Conservation (phyloP, 2,797 vertebrate species). For the Pangasius djambal region DNA sequence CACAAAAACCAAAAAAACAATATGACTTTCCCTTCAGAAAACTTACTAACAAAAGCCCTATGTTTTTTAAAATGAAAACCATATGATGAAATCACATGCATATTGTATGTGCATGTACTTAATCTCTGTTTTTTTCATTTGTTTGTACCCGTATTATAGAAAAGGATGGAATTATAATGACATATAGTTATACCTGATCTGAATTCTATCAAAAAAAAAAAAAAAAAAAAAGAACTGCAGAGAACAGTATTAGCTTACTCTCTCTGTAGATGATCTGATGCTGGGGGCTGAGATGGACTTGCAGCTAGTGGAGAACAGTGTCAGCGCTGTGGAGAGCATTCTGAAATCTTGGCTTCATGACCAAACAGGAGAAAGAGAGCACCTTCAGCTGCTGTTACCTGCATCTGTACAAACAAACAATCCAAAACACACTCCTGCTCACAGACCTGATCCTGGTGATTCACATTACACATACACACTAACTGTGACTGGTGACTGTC, state of each 20-base stretch:
- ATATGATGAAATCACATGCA: neutral
- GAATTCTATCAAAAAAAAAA: neutral
- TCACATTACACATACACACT: neutral
- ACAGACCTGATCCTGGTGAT: conserved; percentile 36
- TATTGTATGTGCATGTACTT: neutral
- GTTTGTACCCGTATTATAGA: neutral
- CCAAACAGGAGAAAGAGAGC: conserved; percentile 82
- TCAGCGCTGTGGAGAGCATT: conserved; percentile 82
- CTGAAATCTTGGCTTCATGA: conserved; percentile 93
- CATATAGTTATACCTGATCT: neutral
- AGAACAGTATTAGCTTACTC: neutral
- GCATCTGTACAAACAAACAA: conserved; percentile 39
- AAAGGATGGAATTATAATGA: neutral
- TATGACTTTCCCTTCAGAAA: neutral
- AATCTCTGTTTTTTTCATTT: neutral
- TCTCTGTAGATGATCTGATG: conserved; percentile 72
- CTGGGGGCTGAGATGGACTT: conserved; percentile 84
- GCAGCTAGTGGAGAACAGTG: conserved; percentile 80
- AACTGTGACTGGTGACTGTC: neutral
- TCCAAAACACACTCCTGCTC: conserved; percentile 46
- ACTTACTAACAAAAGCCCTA: neutral
- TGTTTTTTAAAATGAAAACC: neutral
- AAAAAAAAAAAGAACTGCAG: neutral
- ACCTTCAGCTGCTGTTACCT: conserved; percentile 88
- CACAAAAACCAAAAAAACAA: neutral